Conservation (phyloP, 2,113 vertebrate species). For the Gnathonemus echidnorhynchus region DNA sequence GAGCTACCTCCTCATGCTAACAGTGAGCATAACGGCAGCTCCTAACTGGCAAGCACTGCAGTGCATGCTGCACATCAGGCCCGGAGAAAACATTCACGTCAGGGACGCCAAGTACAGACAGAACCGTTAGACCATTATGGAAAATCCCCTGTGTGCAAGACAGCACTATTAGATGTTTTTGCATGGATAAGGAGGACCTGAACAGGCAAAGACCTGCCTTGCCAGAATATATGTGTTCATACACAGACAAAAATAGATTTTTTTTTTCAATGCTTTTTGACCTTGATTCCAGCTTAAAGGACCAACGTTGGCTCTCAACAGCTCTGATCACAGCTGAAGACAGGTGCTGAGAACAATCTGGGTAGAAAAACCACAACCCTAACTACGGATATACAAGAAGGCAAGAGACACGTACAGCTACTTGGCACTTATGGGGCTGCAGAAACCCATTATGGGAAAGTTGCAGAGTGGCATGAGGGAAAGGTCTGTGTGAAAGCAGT, state of each 20-base stretch:
- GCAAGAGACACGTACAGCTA: not conserved
- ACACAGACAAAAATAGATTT: slow-evolving; percentile 26
- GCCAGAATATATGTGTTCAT: slow-evolving; percentile 25
- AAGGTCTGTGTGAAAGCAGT: not conserved
- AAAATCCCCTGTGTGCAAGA: not conserved
- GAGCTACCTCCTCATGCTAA: not conserved
- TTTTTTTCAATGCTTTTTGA: slow-evolving; percentile 24
- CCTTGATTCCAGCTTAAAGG: slow-evolving; percentile 3
- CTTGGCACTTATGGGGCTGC: not conserved
- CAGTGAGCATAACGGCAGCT: slow-evolving; percentile 30
- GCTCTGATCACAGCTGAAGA: not conserved
- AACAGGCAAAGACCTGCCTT: slow-evolving; percentile 32
- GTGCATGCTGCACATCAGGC: slow-evolving; percentile 13
- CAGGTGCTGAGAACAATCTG: slow-evolving; percentile 19
- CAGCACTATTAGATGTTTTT: slow-evolving; percentile 12
- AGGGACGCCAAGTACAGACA: not conserved
- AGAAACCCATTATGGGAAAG: not conserved
- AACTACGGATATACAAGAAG: not conserved
- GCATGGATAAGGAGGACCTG: slow-evolving; percentile 42
- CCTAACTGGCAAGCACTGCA: slow-evolving; percentile 35
- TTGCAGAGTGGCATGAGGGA: not conserved
- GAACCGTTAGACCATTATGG: not conserved
- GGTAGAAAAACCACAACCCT: slow-evolving; percentile 29
- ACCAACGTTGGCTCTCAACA: not conserved
- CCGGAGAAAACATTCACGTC: slow-evolving; percentile 40